A percentile compares a stretch with the other conserved stretches of the same genome.
phyloP scores from a whole-genome alignment of 2,113 vertebrate genomes.

The Variabilichromis moorii region DNA sequence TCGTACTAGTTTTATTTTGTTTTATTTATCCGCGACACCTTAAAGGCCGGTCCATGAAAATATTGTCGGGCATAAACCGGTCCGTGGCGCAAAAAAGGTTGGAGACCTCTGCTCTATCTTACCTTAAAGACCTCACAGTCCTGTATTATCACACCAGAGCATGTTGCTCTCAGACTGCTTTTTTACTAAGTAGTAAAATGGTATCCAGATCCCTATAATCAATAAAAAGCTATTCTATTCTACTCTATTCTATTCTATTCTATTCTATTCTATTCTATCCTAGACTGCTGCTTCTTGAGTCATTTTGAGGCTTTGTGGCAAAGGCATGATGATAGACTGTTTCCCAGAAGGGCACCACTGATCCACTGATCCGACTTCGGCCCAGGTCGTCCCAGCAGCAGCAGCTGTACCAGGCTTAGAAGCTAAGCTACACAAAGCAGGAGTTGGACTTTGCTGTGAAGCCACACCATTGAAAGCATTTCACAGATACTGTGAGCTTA shows the following conservation, averaged over 20 bases:
- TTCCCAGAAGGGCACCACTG: background rate
- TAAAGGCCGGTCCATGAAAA: too few species aligned
- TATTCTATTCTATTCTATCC: background rate
- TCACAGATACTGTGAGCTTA: background rate
- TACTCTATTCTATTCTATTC: background rate
- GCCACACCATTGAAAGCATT: background rate
- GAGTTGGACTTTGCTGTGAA: background rate
- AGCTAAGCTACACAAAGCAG: background rate
- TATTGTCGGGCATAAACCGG: too few species aligned
- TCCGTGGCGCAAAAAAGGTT: too few species aligned
- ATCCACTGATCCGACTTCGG: background rate
- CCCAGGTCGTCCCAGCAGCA: background rate
- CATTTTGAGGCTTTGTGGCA: background rate
- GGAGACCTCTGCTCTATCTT: background rate
- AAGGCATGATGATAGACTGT: background rate
- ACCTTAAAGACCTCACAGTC: background rate
- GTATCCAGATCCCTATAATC: background rate
- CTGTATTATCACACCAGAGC: background rate
- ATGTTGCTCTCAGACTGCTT: background rate
- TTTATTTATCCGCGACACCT: too few species aligned
- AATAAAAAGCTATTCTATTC: background rate
- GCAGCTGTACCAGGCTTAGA: background rate
- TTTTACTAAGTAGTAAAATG: rapidly evolving
- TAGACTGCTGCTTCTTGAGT: background rate
- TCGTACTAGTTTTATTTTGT: too few species aligned